phyloP scores from a whole-genome alignment of 2,888 invertebrate genomes.

The Arrhopalites spinosus region DNA sequence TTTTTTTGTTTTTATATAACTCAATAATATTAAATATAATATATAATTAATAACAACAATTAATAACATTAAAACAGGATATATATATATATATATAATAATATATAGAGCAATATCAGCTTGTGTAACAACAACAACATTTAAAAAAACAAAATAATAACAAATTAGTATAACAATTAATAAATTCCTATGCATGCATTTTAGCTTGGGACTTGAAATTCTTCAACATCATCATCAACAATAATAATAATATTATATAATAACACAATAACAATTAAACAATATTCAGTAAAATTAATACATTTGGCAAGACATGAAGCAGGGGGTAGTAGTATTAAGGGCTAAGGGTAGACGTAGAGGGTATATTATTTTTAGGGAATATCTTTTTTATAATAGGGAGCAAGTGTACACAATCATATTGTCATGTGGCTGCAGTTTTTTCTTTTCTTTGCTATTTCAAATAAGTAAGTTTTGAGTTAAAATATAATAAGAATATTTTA shows the following conservation, averaged over 20 bases:
- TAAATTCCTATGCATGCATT: conserved; percentile 6
- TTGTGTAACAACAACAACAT: conserved; percentile 16
- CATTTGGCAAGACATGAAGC: conserved; percentile 46
- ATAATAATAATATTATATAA: conserved; percentile 28
- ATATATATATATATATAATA: conserved; percentile 3
- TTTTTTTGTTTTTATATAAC: too few species aligned
- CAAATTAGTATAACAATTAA: conserved; percentile 26
- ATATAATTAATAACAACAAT: too few species aligned
- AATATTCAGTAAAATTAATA: conserved; percentile 36
- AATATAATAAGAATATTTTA: background rate
- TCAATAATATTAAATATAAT: too few species aligned
- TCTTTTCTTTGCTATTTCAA: too few species aligned
- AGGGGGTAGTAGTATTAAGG: background rate
- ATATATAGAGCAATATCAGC: background rate
- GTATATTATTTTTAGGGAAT: too few species aligned
- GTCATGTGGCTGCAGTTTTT: too few species aligned
- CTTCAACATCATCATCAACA: conserved; percentile 20
- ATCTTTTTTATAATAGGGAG: too few species aligned
- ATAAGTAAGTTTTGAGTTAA: conserved; percentile 9
- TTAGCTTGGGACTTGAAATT: conserved; percentile 21
- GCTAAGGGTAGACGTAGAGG: too few species aligned
- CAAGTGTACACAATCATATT: background rate
- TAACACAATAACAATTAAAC: conserved; percentile 27
- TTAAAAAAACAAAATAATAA: conserved; percentile 1
- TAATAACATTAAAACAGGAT: background rate